Evolutionary conservation across 2,113 vertebrate species (phyloP).

Genomic region (Genyomyrus donnyi): DNA sequence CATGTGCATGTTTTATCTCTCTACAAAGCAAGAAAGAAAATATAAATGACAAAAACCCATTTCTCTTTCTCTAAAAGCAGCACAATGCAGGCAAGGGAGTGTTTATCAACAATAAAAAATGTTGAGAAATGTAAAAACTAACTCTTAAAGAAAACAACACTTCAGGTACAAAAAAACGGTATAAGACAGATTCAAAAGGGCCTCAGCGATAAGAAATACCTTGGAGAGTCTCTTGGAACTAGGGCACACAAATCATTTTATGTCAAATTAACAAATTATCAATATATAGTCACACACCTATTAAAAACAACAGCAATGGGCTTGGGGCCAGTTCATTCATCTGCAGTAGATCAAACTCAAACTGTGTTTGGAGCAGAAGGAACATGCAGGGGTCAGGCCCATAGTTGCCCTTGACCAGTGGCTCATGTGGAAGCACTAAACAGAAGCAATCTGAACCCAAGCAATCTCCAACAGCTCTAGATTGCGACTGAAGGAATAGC

Average conservation of each 20-base stretch:
- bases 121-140: neutral
- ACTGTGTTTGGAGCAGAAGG: neutral
- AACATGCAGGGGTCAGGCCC: neutral
- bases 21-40: neutral
- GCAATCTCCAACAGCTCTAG: neutral
- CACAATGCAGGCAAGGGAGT: neutral
- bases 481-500: neutral
- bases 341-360: neutral
- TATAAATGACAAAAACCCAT: neutral
- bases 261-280: neutral
- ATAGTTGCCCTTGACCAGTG: neutral
- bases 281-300: neutral
- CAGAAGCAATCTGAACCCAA: neutral
- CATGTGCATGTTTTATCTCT: neutral
- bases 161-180: neutral
- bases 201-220: neutral
- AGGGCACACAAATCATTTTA: neutral
- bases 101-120: neutral
- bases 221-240: neutral
- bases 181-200: neutral
- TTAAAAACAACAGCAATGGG: neutral
- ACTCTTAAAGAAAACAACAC: neutral
- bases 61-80: neutral
- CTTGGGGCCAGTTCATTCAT: neutral
- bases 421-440: neutral